phyloP scores from a whole-genome alignment of 2,888 invertebrate genomes.

The Caenorhabditis zanzibari region DNA sequence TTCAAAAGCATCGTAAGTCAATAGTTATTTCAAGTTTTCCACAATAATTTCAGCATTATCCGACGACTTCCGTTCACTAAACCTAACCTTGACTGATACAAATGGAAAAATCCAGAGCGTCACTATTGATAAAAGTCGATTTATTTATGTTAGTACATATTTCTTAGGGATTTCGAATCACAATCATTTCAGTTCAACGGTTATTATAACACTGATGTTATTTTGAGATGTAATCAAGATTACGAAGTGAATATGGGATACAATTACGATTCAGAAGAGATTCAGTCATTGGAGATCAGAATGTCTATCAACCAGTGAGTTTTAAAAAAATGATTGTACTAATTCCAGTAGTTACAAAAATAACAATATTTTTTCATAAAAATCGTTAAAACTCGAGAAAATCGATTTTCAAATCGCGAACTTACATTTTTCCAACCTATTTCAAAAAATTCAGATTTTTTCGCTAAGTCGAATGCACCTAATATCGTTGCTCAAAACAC shows the following conservation, averaged over 20 bases:
- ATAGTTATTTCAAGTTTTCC: no score
- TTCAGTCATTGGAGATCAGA: neutral
- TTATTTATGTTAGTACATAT: neutral
- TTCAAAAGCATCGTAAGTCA: constrained; percentile 6
- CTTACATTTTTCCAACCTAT: no score
- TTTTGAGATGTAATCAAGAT: constrained; percentile 1
- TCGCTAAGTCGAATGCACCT: no score
- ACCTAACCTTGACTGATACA: constrained; percentile 3
- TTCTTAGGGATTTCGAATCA: neutral
- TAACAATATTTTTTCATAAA: no score
- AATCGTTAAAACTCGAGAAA: no score
- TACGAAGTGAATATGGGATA: constrained; percentile 8
- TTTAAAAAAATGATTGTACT: no score
- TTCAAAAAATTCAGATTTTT: no score
- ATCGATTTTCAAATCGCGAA: no score
- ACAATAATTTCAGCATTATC: constrained; percentile 11
- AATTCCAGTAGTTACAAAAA: no score
- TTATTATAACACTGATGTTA: neutral
- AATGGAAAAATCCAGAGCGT: neutral
- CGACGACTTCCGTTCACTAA: neutral
- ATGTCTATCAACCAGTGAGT: constrained; percentile 19
- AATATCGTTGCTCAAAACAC: no score
- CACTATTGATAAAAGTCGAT: neutral
- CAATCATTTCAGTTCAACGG: constrained; percentile 6
- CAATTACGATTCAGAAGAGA: neutral